Evolutionary conservation across 2,888 invertebrate genomes (phyloP).

Genomic region (Ditylenchus weischeri): DNA sequence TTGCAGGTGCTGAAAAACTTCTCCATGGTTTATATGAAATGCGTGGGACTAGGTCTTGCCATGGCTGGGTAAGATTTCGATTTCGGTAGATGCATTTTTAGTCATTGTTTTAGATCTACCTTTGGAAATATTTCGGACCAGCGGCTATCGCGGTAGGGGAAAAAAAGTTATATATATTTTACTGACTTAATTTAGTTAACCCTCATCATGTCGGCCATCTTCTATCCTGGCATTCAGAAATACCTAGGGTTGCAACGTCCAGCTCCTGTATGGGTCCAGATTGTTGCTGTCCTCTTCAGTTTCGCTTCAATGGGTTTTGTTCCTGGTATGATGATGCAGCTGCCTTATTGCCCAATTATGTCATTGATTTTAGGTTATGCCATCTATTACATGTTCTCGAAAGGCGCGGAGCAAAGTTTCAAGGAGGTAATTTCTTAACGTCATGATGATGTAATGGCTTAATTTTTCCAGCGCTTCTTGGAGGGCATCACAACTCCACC

Average conservation of each 20-base stretch:
- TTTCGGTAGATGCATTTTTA: no score
- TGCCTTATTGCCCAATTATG: no score
- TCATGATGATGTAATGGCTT: no score
- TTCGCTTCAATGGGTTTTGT: slow-evolving; percentile 78
- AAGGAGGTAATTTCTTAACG: no score
- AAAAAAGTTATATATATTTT: slow-evolving; percentile 48
- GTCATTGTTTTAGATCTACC: slow-evolving; percentile 55
- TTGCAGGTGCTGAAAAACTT: slow-evolving; percentile 66
- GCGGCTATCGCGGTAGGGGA: slow-evolving; percentile 79
- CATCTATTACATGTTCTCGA: slow-evolving; percentile 68
- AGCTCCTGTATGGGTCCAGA: no score
- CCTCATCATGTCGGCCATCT: slow-evolving; percentile 79
- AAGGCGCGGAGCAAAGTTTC: neutral
- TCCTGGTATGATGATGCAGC: slow-evolving; percentile 62
- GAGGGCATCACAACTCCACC: no score
- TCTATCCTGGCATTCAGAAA: slow-evolving; percentile 74
- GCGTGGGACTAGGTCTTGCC: slow-evolving; percentile 75
- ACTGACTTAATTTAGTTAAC: slow-evolving; percentile 60
- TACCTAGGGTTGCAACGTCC: slow-evolving; percentile 63
- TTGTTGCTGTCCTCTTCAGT: slow-evolving; percentile 72
- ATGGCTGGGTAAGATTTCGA: slow-evolving; percentile 43
- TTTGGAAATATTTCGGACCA: slow-evolving; percentile 83
- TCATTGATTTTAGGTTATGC: slow-evolving; percentile 66
- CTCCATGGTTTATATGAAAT: slow-evolving; percentile 76
- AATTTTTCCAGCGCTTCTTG: no score